Base-by-base conservation (phyloP, 2,113 vertebrate genomes). In the Sylvicapra grimmia region DNA sequence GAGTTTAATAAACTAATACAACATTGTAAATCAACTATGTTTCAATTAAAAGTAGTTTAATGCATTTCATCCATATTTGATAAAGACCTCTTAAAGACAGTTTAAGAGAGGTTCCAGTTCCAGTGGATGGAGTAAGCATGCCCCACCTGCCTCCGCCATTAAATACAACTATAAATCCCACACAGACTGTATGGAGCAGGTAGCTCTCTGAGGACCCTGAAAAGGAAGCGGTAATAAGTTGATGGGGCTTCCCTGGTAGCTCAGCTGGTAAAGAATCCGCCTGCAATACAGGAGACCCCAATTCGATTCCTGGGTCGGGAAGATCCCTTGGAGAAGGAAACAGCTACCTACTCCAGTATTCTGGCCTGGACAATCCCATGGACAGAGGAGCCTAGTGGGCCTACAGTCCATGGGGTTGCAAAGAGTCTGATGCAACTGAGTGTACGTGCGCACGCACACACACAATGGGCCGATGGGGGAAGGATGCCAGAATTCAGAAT, bases 401-500 rank as follows among this genome's bases (percentile, higher is more conserved):
- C 72, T 77, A 14, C 12, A 77, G 40, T 77, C 40, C 40, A 77
- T 40, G 68, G 68, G 68, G 68, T 72, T 72, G n/a, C 68, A 72
- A 75, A 75, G 19, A 72, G 68, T 72, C 2, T 1, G 65, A 36
- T 21, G 36, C 68, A 72, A 36, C 68, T 72, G n/a, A 72, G 4
- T 19, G 8, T 9, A n/a, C 8, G 2, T 0, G 1, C 19, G 3
- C 21, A 25, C 21, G 1, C 36, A 25, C 36, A 27, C 72, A 44
- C 36, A 77, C 36, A 75, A 12, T 72, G n/a, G 18, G 14, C 31
- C 21, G 27, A 19, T 65, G 36, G 40, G 33, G 40, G 36, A 86
- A 86, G 9, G 68, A 44, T 12, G 21, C 72, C n/a, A 91, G 72
- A 86, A 40, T 65, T 80, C 92, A 80, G 36, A 68, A 40, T 44